phyloP scores from a whole-genome alignment of 1,140 invertebrate species.

The Drosophila mauritiana region DNA sequence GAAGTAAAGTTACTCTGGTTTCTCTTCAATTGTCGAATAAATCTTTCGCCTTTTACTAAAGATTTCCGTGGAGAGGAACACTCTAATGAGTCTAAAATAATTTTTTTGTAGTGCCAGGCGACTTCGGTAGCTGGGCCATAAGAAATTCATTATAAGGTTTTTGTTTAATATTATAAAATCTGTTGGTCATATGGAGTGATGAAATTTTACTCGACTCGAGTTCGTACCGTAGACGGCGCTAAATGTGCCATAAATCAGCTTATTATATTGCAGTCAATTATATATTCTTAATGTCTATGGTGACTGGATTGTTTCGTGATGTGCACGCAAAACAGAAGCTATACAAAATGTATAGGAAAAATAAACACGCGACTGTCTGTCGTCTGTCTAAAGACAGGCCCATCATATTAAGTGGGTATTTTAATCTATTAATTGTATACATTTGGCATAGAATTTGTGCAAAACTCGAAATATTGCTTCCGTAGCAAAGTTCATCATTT shows the following conservation, averaged over 20 bases:
- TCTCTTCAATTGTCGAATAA: slow-evolving; percentile 84
- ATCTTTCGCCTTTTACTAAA: slow-evolving; percentile 86
- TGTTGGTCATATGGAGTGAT: neutral
- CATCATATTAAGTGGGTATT: slow-evolving; percentile 37
- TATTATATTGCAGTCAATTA: slow-evolving; percentile 42
- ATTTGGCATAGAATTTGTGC: neutral
- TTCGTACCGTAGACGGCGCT: slow-evolving; percentile 10
- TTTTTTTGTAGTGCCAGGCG: slow-evolving; percentile 61
- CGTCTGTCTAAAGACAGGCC: slow-evolving; percentile 26
- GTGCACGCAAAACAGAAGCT: slow-evolving; percentile 38
- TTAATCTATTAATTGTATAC: slow-evolving; percentile 4
- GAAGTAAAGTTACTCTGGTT: slow-evolving; percentile 59
- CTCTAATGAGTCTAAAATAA: slow-evolving; percentile 84
- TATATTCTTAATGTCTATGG: slow-evolving; percentile 37
- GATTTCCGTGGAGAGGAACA: slow-evolving; percentile 85
- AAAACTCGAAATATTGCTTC: too few species aligned
- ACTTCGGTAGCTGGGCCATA: slow-evolving; percentile 16
- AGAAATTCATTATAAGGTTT: slow-evolving; percentile 23
- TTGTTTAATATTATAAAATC: neutral
- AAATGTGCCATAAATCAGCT: slow-evolving; percentile 43
- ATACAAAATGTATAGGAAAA: slow-evolving; percentile 1
- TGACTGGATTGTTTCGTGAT: slow-evolving; percentile 26
- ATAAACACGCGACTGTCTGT: slow-evolving; percentile 38
- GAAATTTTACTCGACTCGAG: slow-evolving; percentile 12
- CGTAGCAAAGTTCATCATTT: neutral